Conservation (phyloP, 2,113 vertebrate species). For the Anoplopoma fimbria region DNA sequence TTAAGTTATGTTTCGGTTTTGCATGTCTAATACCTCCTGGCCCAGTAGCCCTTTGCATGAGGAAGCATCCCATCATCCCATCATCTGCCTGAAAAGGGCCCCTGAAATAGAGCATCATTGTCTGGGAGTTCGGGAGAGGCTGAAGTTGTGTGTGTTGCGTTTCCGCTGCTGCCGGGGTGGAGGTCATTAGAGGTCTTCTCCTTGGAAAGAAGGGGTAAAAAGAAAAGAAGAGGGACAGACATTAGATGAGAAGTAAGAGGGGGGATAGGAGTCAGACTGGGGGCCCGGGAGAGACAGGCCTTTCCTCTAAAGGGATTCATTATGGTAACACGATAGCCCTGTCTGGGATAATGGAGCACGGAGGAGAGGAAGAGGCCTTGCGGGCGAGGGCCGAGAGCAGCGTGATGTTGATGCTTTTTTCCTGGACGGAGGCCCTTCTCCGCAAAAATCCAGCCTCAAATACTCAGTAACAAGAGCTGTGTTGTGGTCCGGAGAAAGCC, state of each 20-base stretch:
- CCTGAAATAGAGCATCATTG: slow-evolving; percentile 35
- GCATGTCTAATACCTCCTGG: slow-evolving; percentile 30
- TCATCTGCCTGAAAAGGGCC: background rate
- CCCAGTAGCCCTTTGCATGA: slow-evolving; percentile 14
- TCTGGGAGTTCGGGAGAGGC: slow-evolving; percentile 28
- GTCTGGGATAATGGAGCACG: slow-evolving; percentile 64
- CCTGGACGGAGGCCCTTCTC: slow-evolving; percentile 62
- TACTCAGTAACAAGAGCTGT: slow-evolving; percentile 59
- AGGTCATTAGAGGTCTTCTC: slow-evolving; percentile 41
- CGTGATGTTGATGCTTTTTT: slow-evolving; percentile 65
- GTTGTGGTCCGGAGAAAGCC: slow-evolving; percentile 51
- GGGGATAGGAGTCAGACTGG: slow-evolving; percentile 41
- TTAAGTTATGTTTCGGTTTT: slow-evolving; percentile 26
- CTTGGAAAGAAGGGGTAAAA: slow-evolving; percentile 16
- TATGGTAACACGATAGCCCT: slow-evolving; percentile 75
- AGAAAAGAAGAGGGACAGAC: slow-evolving; percentile 14
- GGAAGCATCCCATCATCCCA: slow-evolving; percentile 14
- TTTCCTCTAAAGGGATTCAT: slow-evolving; percentile 72
- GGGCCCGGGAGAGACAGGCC: slow-evolving; percentile 40
- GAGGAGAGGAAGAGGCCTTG: slow-evolving; percentile 63
- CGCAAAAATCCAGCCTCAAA: slow-evolving; percentile 57
- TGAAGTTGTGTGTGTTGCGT: slow-evolving; percentile 13
- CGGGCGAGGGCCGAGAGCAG: slow-evolving; percentile 46
- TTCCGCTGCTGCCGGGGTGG: slow-evolving; percentile 16
- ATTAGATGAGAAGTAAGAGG: slow-evolving; percentile 31